Evolutionary conservation across 2,113 vertebrate species (phyloP), one percentile per base, ranked within the genome.

Genomic region (Perca fluviatilis): DNA sequence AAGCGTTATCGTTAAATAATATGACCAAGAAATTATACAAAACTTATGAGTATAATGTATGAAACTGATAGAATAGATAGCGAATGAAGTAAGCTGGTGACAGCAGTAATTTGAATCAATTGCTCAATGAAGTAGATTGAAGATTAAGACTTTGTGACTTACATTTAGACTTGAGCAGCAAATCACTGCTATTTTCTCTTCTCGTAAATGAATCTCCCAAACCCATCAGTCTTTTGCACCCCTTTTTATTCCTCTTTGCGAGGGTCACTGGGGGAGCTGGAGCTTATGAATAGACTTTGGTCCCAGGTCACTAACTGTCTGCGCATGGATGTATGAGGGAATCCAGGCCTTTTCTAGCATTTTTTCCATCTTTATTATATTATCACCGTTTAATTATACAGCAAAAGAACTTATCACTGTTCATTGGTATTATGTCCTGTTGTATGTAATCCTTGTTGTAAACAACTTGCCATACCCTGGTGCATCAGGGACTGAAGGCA

Each of bases 391-490:
- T 53, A 51, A 47, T 23, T 57, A 19, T 18, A 11, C 46, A 51
- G 10, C 21, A 40, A 19, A 23, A 30, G 0, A 36, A 51, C 47
- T 58, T 58, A 10, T n/a, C n/a, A n/a, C n/a, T n/a, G n/a, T n/a
- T n/a, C n/a, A n/a, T n/a, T n/a, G n/a, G n/a, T n/a, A n/a, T n/a
- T n/a, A n/a, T n/a, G 43, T 40, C 5, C 33, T 64, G 36, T 40
- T 40, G 46, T 62, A 27, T 57, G n/a, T 74, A 56, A 77, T 47
- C 3, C 56, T 40, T 43, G n/a, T 40, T 43, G n/a, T 62, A 60
- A 77, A 68, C 53, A 77, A 49, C 19, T 49, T 50, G 36, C 12
- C 43, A 49, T 43, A 50, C 53, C n/a, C n/a, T n/a, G 40, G 27
- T 53, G 11, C 2, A 0, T 43, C 66, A 21, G 65, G 56, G 47